Conservation (phyloP, 1,140 invertebrate genomes). For the Listronotus oregonensis region DNA sequence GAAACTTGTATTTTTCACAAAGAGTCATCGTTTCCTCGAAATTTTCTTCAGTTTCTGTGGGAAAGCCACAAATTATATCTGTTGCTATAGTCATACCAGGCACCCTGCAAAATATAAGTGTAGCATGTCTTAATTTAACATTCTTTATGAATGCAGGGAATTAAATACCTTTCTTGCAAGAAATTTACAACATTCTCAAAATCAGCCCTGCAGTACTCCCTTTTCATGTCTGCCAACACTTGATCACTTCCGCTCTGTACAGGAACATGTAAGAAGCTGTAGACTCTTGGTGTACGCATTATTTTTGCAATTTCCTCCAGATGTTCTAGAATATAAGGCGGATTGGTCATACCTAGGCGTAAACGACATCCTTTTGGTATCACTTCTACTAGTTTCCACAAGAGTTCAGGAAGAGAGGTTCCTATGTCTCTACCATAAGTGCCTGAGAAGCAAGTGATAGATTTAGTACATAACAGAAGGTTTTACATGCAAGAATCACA, state of each 20-base stretch:
- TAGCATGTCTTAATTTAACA: background rate
- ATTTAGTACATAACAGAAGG: background rate
- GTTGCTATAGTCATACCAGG: slow-evolving; percentile 93
- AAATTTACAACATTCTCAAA: slow-evolving; percentile 91
- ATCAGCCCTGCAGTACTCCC: slow-evolving; percentile 88
- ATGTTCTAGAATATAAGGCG: slow-evolving; percentile 96
- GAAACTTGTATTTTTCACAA: slow-evolving; percentile 89
- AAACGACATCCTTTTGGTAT: slow-evolving; percentile 90
- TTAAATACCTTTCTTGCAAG: slow-evolving; percentile 69
- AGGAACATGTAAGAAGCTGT: slow-evolving; percentile 95
- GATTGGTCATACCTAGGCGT: slow-evolving; percentile 96
- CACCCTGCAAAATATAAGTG: slow-evolving; percentile 63
- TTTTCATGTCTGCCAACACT: slow-evolving; percentile 93
- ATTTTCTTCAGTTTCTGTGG: slow-evolving; percentile 91
- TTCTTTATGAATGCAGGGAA: background rate
- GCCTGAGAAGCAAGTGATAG: slow-evolving; percentile 56
- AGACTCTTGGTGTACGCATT: slow-evolving; percentile 86
- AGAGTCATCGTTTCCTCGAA: slow-evolving; percentile 88
- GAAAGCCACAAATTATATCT: slow-evolving; percentile 98
- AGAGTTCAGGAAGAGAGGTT: slow-evolving; percentile 81
- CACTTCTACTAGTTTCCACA: slow-evolving; percentile 85
- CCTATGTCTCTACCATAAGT: slow-evolving; percentile 96
- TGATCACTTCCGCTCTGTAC: slow-evolving; percentile 95
- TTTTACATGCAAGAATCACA: too few relatives aligned
- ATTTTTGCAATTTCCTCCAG: slow-evolving; percentile 90